Evolutionary conservation across 2,888 invertebrate species (phyloP).

Genomic region (Mythimna impura): DNA sequence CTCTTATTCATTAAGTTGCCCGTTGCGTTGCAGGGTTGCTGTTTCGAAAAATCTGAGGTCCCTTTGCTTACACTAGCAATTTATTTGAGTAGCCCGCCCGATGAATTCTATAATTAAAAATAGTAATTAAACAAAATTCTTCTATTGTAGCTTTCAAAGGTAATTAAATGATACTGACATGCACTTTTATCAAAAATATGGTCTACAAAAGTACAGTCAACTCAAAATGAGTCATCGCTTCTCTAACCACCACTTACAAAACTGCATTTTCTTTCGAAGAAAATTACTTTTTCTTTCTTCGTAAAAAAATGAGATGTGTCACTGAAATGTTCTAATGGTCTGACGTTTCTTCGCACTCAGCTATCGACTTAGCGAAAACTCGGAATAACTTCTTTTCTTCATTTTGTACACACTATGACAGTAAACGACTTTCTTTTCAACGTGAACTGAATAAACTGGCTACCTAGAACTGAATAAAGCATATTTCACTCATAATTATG

Average conservation of each 20-base stretch:
- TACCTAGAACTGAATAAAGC: not conserved
- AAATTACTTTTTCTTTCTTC: conserved; percentile 31
- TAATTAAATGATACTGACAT: not conserved
- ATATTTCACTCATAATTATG: conserved; percentile 1
- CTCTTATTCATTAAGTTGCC: too few species aligned
- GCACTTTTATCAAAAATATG: not conserved
- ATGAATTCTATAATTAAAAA: not conserved
- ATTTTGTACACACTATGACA: conserved; percentile 19
- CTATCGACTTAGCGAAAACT: conserved; percentile 57
- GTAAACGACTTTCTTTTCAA: conserved; percentile 19
- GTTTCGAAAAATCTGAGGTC: not conserved
- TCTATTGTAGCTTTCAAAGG: not conserved
- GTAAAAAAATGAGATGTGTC: conserved; percentile 53
- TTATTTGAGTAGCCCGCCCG: not conserved
- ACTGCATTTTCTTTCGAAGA: conserved; percentile 49
- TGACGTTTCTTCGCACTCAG: conserved; percentile 61
- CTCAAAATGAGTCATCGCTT: conserved; percentile 36
- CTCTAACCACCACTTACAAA: conserved; percentile 30
- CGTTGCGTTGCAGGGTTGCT: too few species aligned
- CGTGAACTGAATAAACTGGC: conserved; percentile 1
- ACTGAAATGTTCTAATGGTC: conserved; percentile 59
- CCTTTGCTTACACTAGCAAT: not conserved
- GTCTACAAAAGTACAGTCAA: not conserved
- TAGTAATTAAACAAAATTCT: too few species aligned
- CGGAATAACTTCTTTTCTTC: conserved; percentile 42